Percentiles rank a stretch among this genome's conserved stretches.
Evolutionary conservation across 64 coral and sea anemone species (phyloP).

Genomic region (Montipora sp.): DNA sequence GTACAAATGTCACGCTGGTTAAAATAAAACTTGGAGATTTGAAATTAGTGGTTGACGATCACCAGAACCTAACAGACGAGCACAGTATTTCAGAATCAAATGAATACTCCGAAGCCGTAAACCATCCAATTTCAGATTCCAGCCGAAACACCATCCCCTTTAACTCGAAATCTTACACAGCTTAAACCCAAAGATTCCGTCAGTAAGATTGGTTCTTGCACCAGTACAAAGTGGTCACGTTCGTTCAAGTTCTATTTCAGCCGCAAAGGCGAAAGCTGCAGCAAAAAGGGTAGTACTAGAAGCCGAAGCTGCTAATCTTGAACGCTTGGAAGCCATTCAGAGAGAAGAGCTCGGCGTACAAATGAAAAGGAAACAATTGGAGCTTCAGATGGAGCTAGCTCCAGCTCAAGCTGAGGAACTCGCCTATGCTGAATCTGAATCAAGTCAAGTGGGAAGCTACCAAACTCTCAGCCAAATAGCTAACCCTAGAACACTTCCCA

Average conservation of each 20-base stretch:
- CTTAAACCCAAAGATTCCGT: neutral
- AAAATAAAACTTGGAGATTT: neutral
- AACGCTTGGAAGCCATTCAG: neutral
- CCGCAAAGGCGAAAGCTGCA: neutral
- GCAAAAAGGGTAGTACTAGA: constrained; percentile 1
- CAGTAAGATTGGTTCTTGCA: neutral
- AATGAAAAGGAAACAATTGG: neutral
- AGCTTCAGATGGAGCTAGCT: neutral
- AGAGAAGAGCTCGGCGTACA: neutral
- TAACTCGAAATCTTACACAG: neutral
- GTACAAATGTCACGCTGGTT: neutral
- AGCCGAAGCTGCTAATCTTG: neutral
- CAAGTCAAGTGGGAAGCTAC: neutral
- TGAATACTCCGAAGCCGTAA: neutral
- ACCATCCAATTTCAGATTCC: too few relatives aligned
- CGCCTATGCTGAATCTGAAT: neutral
- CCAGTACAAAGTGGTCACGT: neutral
- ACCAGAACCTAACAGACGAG: neutral
- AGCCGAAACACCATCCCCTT: neutral
- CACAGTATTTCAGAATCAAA: neutral
- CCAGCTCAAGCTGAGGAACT: constrained; percentile 23
- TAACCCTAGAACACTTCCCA: neutral
- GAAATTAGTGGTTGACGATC: neutral
- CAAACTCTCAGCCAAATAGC: neutral
- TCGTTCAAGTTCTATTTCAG: neutral